phyloP scores from a whole-genome alignment of 2,113 vertebrate genomes.

The Podocnemis expansa region DNA sequence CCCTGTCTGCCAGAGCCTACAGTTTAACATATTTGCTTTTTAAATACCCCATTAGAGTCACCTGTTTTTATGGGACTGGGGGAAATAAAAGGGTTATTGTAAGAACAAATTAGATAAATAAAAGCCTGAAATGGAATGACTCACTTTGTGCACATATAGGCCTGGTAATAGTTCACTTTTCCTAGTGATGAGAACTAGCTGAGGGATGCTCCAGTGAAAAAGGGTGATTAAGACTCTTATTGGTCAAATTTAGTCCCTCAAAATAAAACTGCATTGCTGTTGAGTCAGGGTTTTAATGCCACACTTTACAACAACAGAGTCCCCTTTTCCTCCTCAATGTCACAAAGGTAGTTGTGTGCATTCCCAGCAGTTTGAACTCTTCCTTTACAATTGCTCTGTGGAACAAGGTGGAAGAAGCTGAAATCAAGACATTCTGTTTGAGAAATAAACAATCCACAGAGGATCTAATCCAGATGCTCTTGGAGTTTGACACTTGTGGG shows the following conservation, averaged over 20 bases:
- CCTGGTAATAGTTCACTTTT: background rate
- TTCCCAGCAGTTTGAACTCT: conserved; percentile 22
- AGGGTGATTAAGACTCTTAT: background rate
- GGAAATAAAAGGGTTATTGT: background rate
- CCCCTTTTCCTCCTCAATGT: background rate
- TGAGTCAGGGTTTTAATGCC: background rate
- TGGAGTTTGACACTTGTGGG: background rate
- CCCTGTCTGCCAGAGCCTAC: conserved; percentile 16
- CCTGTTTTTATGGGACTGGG: background rate
- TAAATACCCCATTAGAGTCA: background rate
- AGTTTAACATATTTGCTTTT: background rate
- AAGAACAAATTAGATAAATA: background rate
- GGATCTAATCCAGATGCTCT: conserved; percentile 27
- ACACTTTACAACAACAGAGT: background rate
- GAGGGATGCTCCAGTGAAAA: background rate
- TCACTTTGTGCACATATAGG: background rate
- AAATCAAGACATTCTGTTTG: background rate
- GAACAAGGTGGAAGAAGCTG: background rate
- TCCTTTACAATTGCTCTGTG: background rate
- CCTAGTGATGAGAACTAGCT: background rate
- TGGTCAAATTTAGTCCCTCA: background rate
- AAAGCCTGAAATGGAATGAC: background rate
- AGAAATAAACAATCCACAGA: background rate
- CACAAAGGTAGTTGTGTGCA: background rate
- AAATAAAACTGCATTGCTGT: background rate